phyloP scores from a whole-genome alignment of 2,797 vertebrate species.

The Coluber constrictor region DNA sequence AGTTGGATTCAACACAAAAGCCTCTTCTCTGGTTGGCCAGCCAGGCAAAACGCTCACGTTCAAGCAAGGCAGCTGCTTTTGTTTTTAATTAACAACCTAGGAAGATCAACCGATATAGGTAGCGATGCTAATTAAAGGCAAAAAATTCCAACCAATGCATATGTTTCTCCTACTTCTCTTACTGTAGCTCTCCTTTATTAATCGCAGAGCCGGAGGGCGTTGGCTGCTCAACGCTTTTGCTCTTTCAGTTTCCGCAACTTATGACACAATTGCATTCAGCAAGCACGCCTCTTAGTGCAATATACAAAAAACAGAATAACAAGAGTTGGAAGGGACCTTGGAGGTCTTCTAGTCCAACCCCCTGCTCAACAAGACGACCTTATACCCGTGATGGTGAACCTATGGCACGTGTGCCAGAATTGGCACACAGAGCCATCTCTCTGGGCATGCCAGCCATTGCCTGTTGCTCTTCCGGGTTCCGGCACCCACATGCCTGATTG shows the following conservation, averaged over 20 bases:
- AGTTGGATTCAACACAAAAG: not conserved
- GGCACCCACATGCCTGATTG: no score
- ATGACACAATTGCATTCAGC: not conserved
- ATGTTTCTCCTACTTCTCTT: not conserved
- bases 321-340: not conserved
- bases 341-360: not conserved
- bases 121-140: not conserved
- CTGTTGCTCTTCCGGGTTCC: no score
- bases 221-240: not conserved
- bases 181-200: not conserved
- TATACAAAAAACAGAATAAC: constrained; percentile 32
- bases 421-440: no score
- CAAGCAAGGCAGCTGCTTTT: not conserved
- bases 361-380: no score
- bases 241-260: not conserved
- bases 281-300: constrained; percentile 39
- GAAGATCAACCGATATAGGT: not conserved
- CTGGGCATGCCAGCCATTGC: no score
- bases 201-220: not conserved
- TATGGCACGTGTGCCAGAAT: no score
- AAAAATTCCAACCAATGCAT: not conserved
- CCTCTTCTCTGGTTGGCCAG: not conserved
- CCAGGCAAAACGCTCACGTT: not conserved
- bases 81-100: not conserved
- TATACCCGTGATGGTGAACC: no score